Evolutionary conservation across 2,888 invertebrate species (phyloP), one percentile per base, ranked within the genome.

Genomic region (Tenthredo distinguenda): DNA sequence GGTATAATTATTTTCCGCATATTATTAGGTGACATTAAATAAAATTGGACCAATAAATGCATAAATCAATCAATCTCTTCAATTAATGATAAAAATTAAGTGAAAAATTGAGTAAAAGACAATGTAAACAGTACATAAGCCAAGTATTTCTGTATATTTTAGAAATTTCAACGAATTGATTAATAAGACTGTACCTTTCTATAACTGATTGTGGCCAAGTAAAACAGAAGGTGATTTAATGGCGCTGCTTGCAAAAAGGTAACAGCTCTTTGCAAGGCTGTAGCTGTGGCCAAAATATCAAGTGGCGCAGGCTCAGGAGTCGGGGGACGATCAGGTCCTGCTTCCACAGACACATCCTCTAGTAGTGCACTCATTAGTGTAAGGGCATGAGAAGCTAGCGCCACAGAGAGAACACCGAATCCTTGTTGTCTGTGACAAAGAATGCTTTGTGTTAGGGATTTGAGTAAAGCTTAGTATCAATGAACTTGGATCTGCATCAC

Each of bases 401-500:
- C 98, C 31, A 98, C 98, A 90, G 98, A 98, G 15, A 98, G 95
- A 2, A 97, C 98, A 84, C 98, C 97, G 88, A 98, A 97, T 50
- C 98, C 97, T 94, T 98, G 98, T 94, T 97, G 97, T 92, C 96
- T 96, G 91, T 86, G 91, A 88, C 82, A 86, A 86, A 65, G 84
- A 85, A 85, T 31, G 40, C 91, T 94, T 92, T 88, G 94, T 94
- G 94, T 94, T 88, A 94, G 26, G 12, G 4, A 21, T 40, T 71
- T 43, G 10, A 84, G 68, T 68, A 34, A 7, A 68, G 26, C 34
- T 18, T 21, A 26, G n/a, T 55, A 6, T 62, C n/a, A 74, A 47
- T 37, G 21, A 77, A 79, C 55, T 55, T 50, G 47, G n/a, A 84
- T 55, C 31, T 47, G 18, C 15, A 47, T 15, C 15, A 15, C 12